These are phyloP conservation scores for Caenorhabditis panamensis DNA, from an alignment of 2,888 invertebrate genomes.

Conservation along the genomic window DNA sequence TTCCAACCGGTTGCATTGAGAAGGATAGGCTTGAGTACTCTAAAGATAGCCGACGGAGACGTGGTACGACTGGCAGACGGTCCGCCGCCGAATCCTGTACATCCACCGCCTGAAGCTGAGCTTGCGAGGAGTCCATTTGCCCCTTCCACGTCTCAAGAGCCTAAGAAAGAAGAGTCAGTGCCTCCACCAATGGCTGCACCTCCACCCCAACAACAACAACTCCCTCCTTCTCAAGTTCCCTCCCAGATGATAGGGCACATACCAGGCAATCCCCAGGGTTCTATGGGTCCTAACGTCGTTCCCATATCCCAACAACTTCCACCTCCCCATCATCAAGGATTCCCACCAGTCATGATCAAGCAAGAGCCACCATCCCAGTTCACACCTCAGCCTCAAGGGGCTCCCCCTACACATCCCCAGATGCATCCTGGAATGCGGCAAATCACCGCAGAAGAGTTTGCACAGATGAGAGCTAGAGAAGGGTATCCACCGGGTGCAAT, in stretches of 20 bases:
- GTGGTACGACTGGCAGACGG: conserved; percentile 43
- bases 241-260: conserved; percentile 2
- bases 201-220: conserved; percentile 8
- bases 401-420: conserved; percentile 10
- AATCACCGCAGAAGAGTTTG: conserved; percentile 51
- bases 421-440: conserved; percentile 42
- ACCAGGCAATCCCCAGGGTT: conserved; percentile 7
- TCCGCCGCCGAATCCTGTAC: conserved; percentile 16
- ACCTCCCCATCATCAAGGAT: conserved; percentile 32
- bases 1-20: conserved; percentile 68
- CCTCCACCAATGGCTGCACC: conserved; percentile 24
- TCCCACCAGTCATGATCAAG: conserved; percentile 19
- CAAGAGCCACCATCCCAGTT: conserved; percentile 39
- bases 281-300: conserved; percentile 1
- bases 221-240: conserved; percentile 38
- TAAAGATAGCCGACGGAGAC: conserved; percentile 36
- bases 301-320: conserved; percentile 24
- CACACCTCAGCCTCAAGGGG: conserved; percentile 14
- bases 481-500: conserved; percentile 1
- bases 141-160: conserved; percentile 20
- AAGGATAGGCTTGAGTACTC: conserved; percentile 48
- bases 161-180: background rate
- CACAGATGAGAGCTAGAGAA: conserved; percentile 46
- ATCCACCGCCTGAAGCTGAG: background rate
- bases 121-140: conserved; percentile 11